Percentiles rank a stretch among this genome's conserved stretches.
Conservation (phyloP, 2,888 invertebrate species). For the Ephialtes manifestator region DNA sequence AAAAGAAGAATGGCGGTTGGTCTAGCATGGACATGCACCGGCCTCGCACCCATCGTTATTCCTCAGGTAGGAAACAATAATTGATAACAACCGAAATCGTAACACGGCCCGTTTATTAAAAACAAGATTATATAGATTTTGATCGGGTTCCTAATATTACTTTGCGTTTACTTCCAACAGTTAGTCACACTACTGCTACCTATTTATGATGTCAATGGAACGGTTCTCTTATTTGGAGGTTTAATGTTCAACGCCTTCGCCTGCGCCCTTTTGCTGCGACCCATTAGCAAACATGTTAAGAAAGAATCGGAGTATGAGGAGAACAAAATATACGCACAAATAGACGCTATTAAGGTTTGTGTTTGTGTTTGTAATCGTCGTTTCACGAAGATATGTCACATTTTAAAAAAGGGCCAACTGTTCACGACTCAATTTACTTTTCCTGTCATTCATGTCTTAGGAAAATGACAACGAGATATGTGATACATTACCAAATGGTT, state of each 20-base stretch:
- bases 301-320: constrained; percentile 78
- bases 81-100: background rate
- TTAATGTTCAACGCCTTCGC: constrained; percentile 90
- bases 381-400: background rate
- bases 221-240: constrained; percentile 90
- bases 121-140: background rate
- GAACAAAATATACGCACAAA: background rate
- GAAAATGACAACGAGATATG: constrained; percentile 48
- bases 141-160: background rate
- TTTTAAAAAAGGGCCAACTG: background rate
- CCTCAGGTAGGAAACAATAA: constrained; percentile 85
- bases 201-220: constrained; percentile 89
- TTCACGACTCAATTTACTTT: background rate
- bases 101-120: background rate
- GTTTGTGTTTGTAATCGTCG: background rate
- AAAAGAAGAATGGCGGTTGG: constrained; percentile 91
- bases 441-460: constrained; percentile 3
- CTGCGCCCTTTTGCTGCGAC: constrained; percentile 90
- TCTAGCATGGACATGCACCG: constrained; percentile 91
- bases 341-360: constrained; percentile 59
- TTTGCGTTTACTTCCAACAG: constrained; percentile 76
- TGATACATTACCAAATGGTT: constrained; percentile 34
- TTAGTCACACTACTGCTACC: constrained; percentile 90
- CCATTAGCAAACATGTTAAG: constrained; percentile 91
- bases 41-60: constrained; percentile 91